phyloP scores from a whole-genome alignment of 2,113 vertebrate species.

The Scomber japonicus region DNA sequence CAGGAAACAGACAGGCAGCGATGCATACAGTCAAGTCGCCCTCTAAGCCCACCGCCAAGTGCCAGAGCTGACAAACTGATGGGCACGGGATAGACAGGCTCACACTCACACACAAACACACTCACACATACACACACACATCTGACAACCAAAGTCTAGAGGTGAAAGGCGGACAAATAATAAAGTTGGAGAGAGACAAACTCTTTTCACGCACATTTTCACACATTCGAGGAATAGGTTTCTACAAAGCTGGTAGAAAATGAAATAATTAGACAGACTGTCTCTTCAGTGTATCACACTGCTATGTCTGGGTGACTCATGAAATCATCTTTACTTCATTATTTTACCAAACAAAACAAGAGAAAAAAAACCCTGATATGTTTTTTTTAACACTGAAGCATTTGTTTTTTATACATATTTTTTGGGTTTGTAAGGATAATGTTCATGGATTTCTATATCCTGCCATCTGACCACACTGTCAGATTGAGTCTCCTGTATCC shows the following conservation, averaged over 20 bases:
- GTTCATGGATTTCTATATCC: background rate
- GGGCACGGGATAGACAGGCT: constrained; percentile 5
- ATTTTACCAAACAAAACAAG: constrained; percentile 11
- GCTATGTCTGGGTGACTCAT: constrained; percentile 35
- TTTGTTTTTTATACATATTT: background rate
- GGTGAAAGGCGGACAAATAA: constrained; percentile 8
- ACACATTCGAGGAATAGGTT: background rate
- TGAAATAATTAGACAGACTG: constrained; percentile 5
- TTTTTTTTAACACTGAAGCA: background rate
- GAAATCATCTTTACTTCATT: constrained; percentile 15
- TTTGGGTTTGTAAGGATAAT: no score
- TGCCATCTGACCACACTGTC: background rate
- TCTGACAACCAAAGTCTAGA: constrained; percentile 21
- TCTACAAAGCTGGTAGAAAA: constrained; percentile 14
- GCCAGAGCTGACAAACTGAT: constrained; percentile 46
- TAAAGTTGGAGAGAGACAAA: background rate
- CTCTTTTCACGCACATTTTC: background rate
- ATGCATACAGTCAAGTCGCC: background rate
- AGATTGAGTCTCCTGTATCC: background rate
- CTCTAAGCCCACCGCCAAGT: constrained; percentile 7
- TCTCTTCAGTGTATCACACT: constrained; percentile 19
- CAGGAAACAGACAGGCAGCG: constrained; percentile 7
- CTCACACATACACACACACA: constrained; percentile 11
- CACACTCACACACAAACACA: constrained; percentile 2
- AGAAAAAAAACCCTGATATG: constrained; percentile 10